Evolutionary conservation across 2,113 vertebrate species (phyloP).

Genomic region (Eleginops maclovinus): DNA sequence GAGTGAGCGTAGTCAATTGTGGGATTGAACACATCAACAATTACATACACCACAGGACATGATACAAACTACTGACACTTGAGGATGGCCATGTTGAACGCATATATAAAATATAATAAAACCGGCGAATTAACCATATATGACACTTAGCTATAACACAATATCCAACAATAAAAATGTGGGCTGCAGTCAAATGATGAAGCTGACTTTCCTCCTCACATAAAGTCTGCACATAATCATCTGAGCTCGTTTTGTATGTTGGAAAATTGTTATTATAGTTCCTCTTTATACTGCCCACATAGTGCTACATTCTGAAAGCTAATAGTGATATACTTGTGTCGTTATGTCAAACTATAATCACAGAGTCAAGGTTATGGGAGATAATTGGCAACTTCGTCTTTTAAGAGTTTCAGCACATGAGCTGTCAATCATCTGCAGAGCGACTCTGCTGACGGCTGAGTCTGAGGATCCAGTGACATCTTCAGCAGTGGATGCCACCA

Average conservation of each 20-base stretch:
- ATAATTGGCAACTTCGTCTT: constrained; percentile 52
- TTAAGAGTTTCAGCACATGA: constrained; percentile 43
- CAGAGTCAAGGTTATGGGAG: constrained; percentile 26
- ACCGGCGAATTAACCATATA: background rate
- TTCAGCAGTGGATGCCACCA: constrained; percentile 49
- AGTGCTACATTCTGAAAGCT: constrained; percentile 21
- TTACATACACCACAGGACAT: background rate
- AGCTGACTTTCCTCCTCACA: background rate
- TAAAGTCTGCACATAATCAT: background rate
- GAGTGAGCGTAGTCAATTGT: background rate
- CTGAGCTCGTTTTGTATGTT: background rate
- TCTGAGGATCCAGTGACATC: constrained; percentile 64
- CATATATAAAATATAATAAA: no score
- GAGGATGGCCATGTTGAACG: no score
- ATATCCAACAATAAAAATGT: background rate
- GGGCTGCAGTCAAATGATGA: background rate
- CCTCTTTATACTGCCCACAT: background rate
- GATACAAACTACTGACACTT: background rate
- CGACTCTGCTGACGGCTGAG: constrained; percentile 36
- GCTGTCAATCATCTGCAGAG: constrained; percentile 52
- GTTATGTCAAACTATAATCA: constrained; percentile 37
- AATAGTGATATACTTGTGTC: constrained; percentile 9
- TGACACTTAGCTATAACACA: background rate
- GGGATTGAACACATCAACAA: background rate
- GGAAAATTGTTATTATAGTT: background rate